Evolutionary conservation across 2,888 invertebrate genomes (phyloP), one percentile per base, ranked within the genome.

Genomic region (Hypsopygia costalis): DNA sequence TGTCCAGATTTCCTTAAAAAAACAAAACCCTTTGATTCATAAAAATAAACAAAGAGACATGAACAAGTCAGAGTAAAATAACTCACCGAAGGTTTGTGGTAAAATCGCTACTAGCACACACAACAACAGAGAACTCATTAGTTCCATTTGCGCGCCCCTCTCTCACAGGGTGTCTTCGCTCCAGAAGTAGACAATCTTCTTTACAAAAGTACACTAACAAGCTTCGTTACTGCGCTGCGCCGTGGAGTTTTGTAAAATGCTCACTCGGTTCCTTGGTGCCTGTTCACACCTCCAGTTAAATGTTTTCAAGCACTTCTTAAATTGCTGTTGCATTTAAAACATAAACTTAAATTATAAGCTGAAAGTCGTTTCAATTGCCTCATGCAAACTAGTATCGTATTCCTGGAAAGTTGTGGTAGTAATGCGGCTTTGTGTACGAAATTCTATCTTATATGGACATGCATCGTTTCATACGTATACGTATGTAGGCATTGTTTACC

Each of bases 121-220:
- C 52, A 81, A 70, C 76, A 85, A 75, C 67, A 81, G 52, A 52
- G 70, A 69, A 72, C 74, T 82, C 81, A 83, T 86, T 85, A 83
- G 77, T 77, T 78, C 79, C 83, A 85, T 85, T 81, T 80, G 71
- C 58, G 46, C 63, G 51, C 52, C 50, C 53, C 57, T 62, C 62
- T 55, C 66, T 65, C 60, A 40, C 54, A 49, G 78, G 78, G 75
- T 80, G 78, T 79, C 80, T 70, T 60, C 64, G 50, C 59, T 66
- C 62, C 62, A 60, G 58, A 16, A 33, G 39, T 62, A 69, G 78
- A 78, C 81, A 80, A 78, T 78, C 73, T 75, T 66, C 81, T 78
- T 51, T 72, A 76, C 70, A 77, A 73, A 77, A 76, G 72, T 69
- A 69, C 69, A 60, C 77, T 85, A 86, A 86, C 83, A 81, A 83